phyloP scores from a whole-genome alignment of 2,888 invertebrate species.

The Belgica antarctica region DNA sequence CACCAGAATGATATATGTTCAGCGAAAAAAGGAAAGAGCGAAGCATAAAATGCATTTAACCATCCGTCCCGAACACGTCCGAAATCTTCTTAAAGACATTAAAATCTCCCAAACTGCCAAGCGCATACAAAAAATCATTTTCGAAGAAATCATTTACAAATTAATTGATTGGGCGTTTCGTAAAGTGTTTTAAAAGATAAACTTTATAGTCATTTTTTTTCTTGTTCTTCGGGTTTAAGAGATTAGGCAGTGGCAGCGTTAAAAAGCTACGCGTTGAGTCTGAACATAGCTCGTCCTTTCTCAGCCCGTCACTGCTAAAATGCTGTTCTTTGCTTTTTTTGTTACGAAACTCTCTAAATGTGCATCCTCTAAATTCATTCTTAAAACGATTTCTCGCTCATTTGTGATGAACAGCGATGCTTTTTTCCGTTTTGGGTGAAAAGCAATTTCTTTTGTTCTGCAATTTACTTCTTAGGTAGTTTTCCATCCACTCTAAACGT shows the following conservation, averaged over 20 bases:
- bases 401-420: conserved; percentile 1
- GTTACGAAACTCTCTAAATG: background rate
- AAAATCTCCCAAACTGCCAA: conserved; percentile 5
- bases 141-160: conserved; percentile 44
- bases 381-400: conserved; percentile 4
- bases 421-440: conserved; percentile 16
- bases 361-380: conserved; percentile 10
- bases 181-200: conserved; percentile 36
- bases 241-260: background rate
- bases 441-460: conserved; percentile 21
- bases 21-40: background rate
- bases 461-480: conserved; percentile 28
- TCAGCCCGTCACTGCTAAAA: no score
- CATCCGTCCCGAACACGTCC: conserved; percentile 8
- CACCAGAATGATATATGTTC: conserved; percentile 8
- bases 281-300: no score
- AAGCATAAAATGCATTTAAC: conserved; percentile 10
- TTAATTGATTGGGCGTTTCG: conserved; percentile 44
- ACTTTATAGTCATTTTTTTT: conserved; percentile 39
- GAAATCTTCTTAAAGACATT: conserved; percentile 10
- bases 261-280: background rate
- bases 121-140: conserved; percentile 12
- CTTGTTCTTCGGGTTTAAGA: background rate
- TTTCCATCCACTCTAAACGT: conserved; percentile 27
- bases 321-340: background rate